These are phyloP conservation scores for Amyelois transitella DNA, from an alignment of 1,140 invertebrate species.

Conservation along the genomic window DNA sequence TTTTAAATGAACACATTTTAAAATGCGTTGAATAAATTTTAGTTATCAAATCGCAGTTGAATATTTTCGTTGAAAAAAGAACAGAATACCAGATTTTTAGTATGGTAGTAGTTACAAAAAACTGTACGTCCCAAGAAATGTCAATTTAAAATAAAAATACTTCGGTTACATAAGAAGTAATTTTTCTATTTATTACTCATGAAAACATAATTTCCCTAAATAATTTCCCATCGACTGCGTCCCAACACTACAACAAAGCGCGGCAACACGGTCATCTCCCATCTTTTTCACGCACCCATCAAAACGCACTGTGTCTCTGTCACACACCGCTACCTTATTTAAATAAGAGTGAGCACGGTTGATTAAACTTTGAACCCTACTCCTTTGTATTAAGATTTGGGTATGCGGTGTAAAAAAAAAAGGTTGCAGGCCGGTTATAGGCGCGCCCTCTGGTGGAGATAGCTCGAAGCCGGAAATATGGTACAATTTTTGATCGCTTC, in stretches of 20 bases:
- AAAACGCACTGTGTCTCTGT: conserved; percentile 34
- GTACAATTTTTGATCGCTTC: conserved; percentile 27
- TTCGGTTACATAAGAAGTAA: no score
- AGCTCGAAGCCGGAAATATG: conserved; percentile 53
- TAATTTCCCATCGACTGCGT: conserved; percentile 13
- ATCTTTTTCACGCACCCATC: conserved; percentile 36
- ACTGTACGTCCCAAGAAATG: no score
- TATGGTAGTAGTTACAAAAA: no score
- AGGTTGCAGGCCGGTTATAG: conserved; percentile 50
- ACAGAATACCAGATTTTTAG: no score
- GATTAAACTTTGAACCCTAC: conserved; percentile 36
- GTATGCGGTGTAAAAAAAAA: conserved; percentile 38
- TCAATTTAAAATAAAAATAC: no score
- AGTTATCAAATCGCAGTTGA: no score
- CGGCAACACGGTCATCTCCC: conserved; percentile 49
- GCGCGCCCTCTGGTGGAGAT: conserved; percentile 44
- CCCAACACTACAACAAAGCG: conserved; percentile 44
- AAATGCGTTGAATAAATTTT: no score
- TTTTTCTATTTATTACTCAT: no score
- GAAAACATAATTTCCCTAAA: no score
- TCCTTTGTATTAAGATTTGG: conserved; percentile 20
- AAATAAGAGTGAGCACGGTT: conserved; percentile 63
- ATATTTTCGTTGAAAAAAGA: no score
- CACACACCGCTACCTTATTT: conserved; percentile 66
- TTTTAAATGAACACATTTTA: no score